Evolutionary conservation across 2,113 vertebrate genomes (phyloP), one percentile per base, ranked within the genome.

Genomic region (Ciconia maguari): DNA sequence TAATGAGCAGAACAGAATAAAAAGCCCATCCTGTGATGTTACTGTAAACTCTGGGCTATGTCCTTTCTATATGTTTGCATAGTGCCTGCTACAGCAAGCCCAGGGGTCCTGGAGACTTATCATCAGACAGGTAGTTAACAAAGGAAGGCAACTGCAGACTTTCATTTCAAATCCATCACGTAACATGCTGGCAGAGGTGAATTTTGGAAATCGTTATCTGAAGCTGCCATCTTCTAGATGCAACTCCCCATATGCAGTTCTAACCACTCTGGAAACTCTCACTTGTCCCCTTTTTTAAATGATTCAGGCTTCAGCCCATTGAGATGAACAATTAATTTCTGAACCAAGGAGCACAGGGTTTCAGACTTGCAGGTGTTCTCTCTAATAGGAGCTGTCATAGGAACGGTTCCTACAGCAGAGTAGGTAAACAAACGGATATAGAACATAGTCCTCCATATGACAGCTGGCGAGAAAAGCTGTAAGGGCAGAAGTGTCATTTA

Each of bases 331-430:
- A 91, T 69, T 72, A 60, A 87, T 54, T 94, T 91, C 54, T 61
- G 58, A 8, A 49, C 19, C 46, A 85, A 86, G 94, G 86, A 91
- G 49, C 18, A 0, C 1, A 0, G 51, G 42, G 24, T 78, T 96
- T 94, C 82, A 55, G 62, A 32, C 36, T 54, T 85, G 95, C 91
- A 93, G 96, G 94, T 96, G 89, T 25, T 93, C 93, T 54, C 51
- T 91, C 91, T 76, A 82, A 81, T 6, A 93, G 94, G 95, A 92
- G 91, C 95, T 96, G 90, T 96, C 94, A 95, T 98, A 96, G 97
- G 98, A 98, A 97, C 97, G 5, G 98, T 98, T 98, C 97, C 97
- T 98, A 98, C 96, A 98, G 97, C 97, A 98, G 90, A 98, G 95
- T 85, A 97, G 97, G 96, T 97, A 98, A 98, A 98, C 98, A 98